Conservation (phyloP, 2,888 invertebrate genomes). For the Nyleta sp. region DNA sequence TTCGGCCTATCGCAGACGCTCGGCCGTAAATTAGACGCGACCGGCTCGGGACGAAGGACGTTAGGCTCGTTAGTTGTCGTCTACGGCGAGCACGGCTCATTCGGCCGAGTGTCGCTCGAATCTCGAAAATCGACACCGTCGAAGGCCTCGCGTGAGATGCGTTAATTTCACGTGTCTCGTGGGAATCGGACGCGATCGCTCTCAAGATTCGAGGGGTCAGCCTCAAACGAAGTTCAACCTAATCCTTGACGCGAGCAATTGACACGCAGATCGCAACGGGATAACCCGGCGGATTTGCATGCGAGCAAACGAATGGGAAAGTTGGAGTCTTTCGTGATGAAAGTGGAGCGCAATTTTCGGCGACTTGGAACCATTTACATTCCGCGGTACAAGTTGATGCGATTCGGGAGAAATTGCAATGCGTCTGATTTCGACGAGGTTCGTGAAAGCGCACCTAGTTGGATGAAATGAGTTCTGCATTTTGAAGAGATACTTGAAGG, state of each 20-base stretch:
- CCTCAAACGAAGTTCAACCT: conserved; percentile 32
- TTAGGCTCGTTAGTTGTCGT: conserved; percentile 56
- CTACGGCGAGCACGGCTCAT: conserved; percentile 25
- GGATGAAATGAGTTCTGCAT: too few species aligned
- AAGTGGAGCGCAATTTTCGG: conserved; percentile 25
- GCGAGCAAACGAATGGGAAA: conserved; percentile 27
- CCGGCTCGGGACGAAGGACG: conserved; percentile 50
- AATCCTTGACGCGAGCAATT: conserved; percentile 51
- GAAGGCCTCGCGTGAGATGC: conserved; percentile 57
- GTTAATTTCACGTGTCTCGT: conserved; percentile 57
- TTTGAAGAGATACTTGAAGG: too few species aligned
- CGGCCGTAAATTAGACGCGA: conserved; percentile 60
- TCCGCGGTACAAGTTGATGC: not conserved
- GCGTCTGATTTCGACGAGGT: too few species aligned
- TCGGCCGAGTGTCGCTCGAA: conserved; percentile 46
- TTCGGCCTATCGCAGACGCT: too few species aligned
- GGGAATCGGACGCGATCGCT: conserved; percentile 54
- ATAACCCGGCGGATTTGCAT: conserved; percentile 42
- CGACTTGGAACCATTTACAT: too few species aligned
- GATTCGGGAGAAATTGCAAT: too few species aligned
- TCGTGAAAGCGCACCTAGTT: too few species aligned
- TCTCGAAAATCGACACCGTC: conserved; percentile 60
- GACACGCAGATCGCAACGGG: conserved; percentile 41
- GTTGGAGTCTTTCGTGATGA: not conserved
- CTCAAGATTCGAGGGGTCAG: conserved; percentile 53